These are phyloP conservation scores for Ochotona princeps DNA, from an alignment of 2,113 vertebrate species.

Conservation along the genomic window DNA sequence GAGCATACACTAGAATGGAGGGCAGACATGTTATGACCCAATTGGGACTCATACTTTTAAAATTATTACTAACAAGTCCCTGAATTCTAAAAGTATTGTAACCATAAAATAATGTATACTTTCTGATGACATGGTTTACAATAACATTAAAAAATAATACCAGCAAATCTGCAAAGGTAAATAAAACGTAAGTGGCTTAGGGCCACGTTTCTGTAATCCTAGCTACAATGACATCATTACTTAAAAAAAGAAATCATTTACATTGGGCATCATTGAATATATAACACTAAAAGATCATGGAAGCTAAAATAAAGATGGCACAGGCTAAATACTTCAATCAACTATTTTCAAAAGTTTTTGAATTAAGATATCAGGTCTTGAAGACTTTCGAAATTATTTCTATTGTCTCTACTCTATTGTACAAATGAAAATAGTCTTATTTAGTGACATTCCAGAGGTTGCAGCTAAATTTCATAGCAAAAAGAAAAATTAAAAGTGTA, in stretches of 20 bases:
- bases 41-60: neutral
- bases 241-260: constrained; percentile 7
- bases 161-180: constrained; percentile 22
- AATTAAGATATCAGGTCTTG: constrained; percentile 28
- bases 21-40: neutral
- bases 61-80: constrained; percentile 33
- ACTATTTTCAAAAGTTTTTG: neutral
- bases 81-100: constrained; percentile 57
- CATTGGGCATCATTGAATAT: neutral
- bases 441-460: constrained; percentile 4
- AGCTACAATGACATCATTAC: constrained; percentile 5
- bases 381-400: neutral
- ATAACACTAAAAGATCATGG: neutral
- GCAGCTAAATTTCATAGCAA: neutral
- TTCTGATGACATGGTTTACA: constrained; percentile 36
- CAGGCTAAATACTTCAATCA: too few relatives aligned
- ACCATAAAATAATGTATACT: neutral
- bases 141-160: neutral
- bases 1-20: neutral
- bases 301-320: constrained; percentile 4
- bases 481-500: neutral
- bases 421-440: constrained; percentile 4
- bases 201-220: constrained; percentile 18
- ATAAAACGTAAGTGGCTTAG: neutral
- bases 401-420: constrained; percentile 30